These are phyloP conservation scores for Azemiops feae DNA, from an alignment of 2,113 vertebrate genomes.

Conservation along the genomic window DNA sequence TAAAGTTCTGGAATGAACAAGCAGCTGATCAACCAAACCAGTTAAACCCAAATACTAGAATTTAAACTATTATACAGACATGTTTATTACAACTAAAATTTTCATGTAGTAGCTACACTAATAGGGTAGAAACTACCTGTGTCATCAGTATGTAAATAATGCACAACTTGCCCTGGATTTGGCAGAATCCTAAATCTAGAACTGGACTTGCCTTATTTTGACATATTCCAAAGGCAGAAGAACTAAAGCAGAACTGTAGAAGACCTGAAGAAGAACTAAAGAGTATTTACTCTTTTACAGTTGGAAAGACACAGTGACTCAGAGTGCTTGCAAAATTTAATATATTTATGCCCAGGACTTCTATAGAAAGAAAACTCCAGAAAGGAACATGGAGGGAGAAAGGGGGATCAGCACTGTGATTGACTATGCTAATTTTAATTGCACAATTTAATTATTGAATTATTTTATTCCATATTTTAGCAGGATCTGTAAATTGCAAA, in stretches of 20 bases:
- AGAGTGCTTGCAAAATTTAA: not conserved
- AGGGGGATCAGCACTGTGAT: not conserved
- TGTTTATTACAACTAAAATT: not conserved
- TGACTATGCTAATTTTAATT: not conserved
- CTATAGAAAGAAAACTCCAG: not conserved
- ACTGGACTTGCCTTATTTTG: not conserved
- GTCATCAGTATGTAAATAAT: not conserved
- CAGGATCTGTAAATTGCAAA: not conserved
- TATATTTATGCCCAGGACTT: not conserved
- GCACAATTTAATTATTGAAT: not conserved
- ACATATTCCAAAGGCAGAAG: not conserved
- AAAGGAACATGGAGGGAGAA: not conserved
- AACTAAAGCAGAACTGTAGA: not conserved
- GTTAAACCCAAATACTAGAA: not conserved
- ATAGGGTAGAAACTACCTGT: not conserved
- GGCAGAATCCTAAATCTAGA: not conserved
- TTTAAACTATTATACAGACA: not conserved
- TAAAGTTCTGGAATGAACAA: constrained; percentile 19
- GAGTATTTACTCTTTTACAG: not conserved
- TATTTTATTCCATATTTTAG: not conserved
- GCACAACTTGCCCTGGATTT: not conserved
- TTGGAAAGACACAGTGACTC: not conserved
- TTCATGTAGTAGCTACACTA: not conserved
- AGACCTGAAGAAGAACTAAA: not conserved
- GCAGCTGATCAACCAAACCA: constrained; percentile 11